Percentiles rank a stretch among this genome's conserved stretches.
Evolutionary conservation across 2,888 invertebrate genomes (phyloP).

Genomic region (Heliconius erato): DNA sequence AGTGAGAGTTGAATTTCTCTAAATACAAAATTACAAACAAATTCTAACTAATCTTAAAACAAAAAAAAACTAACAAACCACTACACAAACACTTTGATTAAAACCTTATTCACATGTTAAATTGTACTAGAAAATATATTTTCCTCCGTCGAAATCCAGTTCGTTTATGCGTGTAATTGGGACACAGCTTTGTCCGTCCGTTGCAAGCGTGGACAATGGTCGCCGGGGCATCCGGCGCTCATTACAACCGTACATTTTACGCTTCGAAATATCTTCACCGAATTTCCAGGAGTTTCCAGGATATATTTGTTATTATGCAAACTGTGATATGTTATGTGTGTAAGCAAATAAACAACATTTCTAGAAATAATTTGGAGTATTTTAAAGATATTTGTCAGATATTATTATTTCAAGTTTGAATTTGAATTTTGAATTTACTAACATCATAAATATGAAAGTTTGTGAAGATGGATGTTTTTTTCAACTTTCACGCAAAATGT

Average conservation of each 20-base stretch:
- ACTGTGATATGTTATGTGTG: neutral
- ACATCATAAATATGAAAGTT: no score
- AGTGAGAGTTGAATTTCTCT: no score
- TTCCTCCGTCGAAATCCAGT: slow-evolving; percentile 28
- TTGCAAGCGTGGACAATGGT: slow-evolving; percentile 41
- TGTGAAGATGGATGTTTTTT: no score
- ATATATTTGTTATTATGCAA: neutral
- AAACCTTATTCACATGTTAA: slow-evolving; percentile 8
- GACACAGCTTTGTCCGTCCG: slow-evolving; percentile 31
- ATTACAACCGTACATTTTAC: slow-evolving; percentile 35
- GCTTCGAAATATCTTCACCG: slow-evolving; percentile 18
- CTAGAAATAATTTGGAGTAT: no score
- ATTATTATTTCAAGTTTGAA: no score
- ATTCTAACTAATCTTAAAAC: neutral
- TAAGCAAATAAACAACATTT: neutral
- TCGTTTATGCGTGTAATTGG: slow-evolving; percentile 38
- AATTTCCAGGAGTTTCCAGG: neutral
- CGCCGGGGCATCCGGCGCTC: slow-evolving; percentile 25
- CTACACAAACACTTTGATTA: neutral
- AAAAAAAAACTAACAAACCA: neutral
- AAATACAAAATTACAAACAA: no score
- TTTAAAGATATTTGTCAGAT: no score
- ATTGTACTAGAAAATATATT: slow-evolving; percentile 25
- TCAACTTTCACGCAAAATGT: no score
- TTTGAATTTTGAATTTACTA: no score